These are phyloP conservation scores for Apostichopus leukothele DNA, from an alignment of 53 echinoderm and acorn worm genomes.

Conservation along the genomic window DNA sequence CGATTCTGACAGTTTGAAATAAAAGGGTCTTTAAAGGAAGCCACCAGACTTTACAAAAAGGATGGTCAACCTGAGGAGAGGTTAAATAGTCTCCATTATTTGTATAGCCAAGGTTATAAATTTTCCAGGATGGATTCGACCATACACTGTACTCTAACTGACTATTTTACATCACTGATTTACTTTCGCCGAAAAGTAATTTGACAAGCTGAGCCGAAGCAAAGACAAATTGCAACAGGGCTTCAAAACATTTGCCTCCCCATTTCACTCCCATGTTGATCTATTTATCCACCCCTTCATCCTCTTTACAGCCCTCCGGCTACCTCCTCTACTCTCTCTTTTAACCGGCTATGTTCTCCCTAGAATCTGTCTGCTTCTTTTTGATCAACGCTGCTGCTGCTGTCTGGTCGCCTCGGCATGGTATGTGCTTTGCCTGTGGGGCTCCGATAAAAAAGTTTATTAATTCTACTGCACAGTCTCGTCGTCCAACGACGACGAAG, in stretches of 20 bases:
- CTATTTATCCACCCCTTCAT: neutral
- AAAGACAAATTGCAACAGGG: slow-evolving; percentile 2
- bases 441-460: neutral
- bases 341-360: neutral
- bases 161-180: neutral
- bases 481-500: neutral
- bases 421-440: slow-evolving; percentile 11
- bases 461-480: neutral
- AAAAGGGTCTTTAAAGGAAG: no score
- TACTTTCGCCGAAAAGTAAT: neutral
- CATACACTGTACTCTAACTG: no score
- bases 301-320: neutral
- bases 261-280: neutral
- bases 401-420: neutral
- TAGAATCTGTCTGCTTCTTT: neutral
- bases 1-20: no score
- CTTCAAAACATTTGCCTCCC: slow-evolving; percentile 4
- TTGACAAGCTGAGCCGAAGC: neutral
- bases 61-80: no score
- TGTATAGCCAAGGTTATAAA: no score
- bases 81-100: no score
- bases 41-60: no score
- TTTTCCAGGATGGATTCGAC: no score
- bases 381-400: neutral
- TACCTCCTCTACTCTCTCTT: slow-evolving; percentile 4